Base-by-base conservation (phyloP, 2,888 invertebrate species). In the Agrochola litura region DNA sequence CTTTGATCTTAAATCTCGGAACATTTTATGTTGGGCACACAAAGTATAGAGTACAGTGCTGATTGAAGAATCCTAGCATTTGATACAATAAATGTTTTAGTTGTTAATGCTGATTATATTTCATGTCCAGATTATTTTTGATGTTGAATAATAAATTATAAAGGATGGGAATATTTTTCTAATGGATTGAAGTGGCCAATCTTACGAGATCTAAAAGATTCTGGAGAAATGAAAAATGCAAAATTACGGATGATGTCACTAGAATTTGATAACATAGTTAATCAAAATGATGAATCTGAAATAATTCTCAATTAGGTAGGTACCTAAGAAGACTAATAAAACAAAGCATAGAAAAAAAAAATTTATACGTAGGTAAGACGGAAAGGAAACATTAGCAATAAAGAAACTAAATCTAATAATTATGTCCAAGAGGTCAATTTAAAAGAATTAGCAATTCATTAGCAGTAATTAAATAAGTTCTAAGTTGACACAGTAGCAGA, bases 1-100 rank as follows among this genome's bases (percentile, higher is more conserved):
- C 95, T 96, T 96, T 96, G 96, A 96, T 94, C 94, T 96, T 95
- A 92, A 93, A 95, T 95, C 92, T 93, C 89, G 88, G 88, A 94
- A 93, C 92, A 93, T 94, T 95, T 95, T 94, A 93, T 94, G 91
- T 90, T 93, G 91, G 90, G 92, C 88, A 90, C 91, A 88, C 85
- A 81, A 86, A 89, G 91, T 92, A 88, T 92, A 93, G 92, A 93
- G 90, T 92, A 85, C 87, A 77, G 77, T 74, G 90, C 83, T 79
- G 88, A 88, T 82, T 78, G 81, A 88, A 82, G 71, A 84, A 82
- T 79, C 67, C 52, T 78, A 81, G 72, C 43, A 30, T 87, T 79
- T 81, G 66, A 77, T 83, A 88, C 70, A 89, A 82, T 79, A 79
- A 83, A 87, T 87, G 80, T 89, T 87, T 71, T 79, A 79, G 72